Evolutionary conservation across 2,888 invertebrate species (phyloP).

Genomic region (Ecliptopera silaceata): DNA sequence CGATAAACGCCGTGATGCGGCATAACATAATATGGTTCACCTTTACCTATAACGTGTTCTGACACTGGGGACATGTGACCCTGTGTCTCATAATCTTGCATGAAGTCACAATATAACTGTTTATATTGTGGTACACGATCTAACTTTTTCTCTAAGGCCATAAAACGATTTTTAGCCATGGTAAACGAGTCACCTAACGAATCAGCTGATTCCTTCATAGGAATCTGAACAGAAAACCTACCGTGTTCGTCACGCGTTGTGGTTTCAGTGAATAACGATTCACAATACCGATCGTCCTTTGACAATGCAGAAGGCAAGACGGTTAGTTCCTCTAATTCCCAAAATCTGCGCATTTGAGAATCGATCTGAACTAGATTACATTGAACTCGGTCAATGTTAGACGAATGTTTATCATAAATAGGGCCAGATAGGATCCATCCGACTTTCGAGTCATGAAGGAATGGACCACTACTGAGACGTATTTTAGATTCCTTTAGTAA

Average conservation of each 20-base stretch:
- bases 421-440: constrained; percentile 4
- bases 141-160: constrained; percentile 4
- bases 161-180: background rate
- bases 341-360: background rate
- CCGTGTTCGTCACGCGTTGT: constrained; percentile 1
- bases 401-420: background rate
- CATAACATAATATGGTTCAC: background rate
- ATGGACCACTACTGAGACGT: background rate
- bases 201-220: constrained; percentile 5
- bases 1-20: constrained; percentile 19
- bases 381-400: background rate
- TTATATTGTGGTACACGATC: constrained; percentile 7
- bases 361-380: background rate
- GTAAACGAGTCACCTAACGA: background rate
- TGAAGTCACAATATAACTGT: constrained; percentile 16
- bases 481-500: background rate
- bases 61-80: constrained; percentile 22
- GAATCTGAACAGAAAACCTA: constrained; percentile 4
- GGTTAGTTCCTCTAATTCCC: background rate
- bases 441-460: background rate
- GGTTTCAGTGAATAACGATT: constrained; percentile 1
- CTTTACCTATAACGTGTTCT: background rate
- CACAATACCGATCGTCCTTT: background rate
- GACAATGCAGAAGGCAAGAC: background rate
- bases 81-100: constrained; percentile 12